A percentile compares a stretch with the other conserved stretches of the same genome.
Conservation (phyloP, 1,140 invertebrate genomes). For the Andricus grossulariae region DNA sequence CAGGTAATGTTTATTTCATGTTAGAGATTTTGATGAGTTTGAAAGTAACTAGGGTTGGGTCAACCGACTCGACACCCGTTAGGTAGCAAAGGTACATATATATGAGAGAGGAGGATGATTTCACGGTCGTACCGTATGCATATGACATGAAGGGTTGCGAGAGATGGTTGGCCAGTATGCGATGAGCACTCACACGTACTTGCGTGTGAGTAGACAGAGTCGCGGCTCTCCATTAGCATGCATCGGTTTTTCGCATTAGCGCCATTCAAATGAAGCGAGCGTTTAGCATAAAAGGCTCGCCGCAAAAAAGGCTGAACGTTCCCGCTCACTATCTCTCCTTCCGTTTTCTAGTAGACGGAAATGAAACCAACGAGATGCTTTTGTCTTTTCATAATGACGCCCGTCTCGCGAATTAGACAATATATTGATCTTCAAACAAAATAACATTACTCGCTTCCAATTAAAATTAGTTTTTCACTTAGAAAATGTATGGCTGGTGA, state of each 20-base stretch:
- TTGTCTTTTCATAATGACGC: slow-evolving; percentile 2
- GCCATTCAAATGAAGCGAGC: slow-evolving; percentile 74
- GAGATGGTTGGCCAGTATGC: slow-evolving; percentile 50
- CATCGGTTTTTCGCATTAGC: slow-evolving; percentile 75
- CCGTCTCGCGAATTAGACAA: slow-evolving; percentile 16
- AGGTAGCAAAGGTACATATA: background rate
- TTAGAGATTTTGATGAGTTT: slow-evolving; percentile 4
- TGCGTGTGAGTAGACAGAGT: slow-evolving; percentile 50
- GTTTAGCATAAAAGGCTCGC: slow-evolving; percentile 73
- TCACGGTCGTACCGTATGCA: slow-evolving; percentile 57
- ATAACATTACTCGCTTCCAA: too few species aligned
- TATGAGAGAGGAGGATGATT: slow-evolving; percentile 11
- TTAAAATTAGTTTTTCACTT: too few species aligned
- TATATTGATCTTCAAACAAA: background rate
- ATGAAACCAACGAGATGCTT: slow-evolving; percentile 22
- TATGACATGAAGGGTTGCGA: slow-evolving; percentile 58
- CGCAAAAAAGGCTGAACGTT: slow-evolving; percentile 51
- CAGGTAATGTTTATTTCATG: background rate
- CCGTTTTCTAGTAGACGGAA: slow-evolving; percentile 3
- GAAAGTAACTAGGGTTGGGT: background rate
- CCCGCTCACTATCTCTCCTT: slow-evolving; percentile 48
- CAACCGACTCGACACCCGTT: background rate
- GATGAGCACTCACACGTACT: slow-evolving; percentile 52
- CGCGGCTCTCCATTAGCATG: slow-evolving; percentile 71
- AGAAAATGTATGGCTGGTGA: too few species aligned